Base-by-base conservation (phyloP, 2,113 vertebrate species). In the Oryzias javanicus region DNA sequence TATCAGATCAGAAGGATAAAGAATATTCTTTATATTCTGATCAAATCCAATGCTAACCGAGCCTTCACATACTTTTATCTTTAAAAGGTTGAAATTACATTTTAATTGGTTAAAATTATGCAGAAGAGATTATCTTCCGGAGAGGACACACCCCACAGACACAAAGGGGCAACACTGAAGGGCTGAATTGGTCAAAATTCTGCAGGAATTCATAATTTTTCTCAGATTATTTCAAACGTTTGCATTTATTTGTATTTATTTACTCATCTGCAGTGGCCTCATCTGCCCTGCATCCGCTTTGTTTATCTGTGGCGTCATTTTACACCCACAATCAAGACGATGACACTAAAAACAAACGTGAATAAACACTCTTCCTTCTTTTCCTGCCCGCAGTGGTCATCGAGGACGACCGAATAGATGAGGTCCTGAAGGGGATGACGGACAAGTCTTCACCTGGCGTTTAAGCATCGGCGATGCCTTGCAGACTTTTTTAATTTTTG, bases 401-500 rank as follows among this genome's bases (percentile, higher is more conserved):
- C 90, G 96, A 98, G 90, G 95, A 98, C 86, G 96, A 98, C 92
- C 94, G 96, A 91, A 96, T 98, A 95, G 95, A 98, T 89, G 96
- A 98, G 88, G 96, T 98, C 80, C 91, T 98, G 92, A 96, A 98
- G 91, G 96, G 95, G 84, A 96, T 97, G 94, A 93, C 94, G 71
- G 96, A 98, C 91, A 98, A 98, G 92, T 94, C 95, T 77, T 94
- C 95, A 80, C 93, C 96, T 46, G 96, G 94, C 91, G 96, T 98
- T 82, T 98, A 97, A 94, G 83, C 83, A 63, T 76, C 86, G 81
- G 50, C 64, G 74, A 90, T 78, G 78, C 85, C 88, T 90, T 86
- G 91, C 91, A 91, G 92, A 93, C 93, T 92, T 91, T 91, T 89
- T 90, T 80, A 74, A 88, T 92, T 91, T 63, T 89, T 80, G 79